Base-by-base conservation (phyloP, 2,888 invertebrate genomes). In the Chaetogeoica ovagalla region DNA sequence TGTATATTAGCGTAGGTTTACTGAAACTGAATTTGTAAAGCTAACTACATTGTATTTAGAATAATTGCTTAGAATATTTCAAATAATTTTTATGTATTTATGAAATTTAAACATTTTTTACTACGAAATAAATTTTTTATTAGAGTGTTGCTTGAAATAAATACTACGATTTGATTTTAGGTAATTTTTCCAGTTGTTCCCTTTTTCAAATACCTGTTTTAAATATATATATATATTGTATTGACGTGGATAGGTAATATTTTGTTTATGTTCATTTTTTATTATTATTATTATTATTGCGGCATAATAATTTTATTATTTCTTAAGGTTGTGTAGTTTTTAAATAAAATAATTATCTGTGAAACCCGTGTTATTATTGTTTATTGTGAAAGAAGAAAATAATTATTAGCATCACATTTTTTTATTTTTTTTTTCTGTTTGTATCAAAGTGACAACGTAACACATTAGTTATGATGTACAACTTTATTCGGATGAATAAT, bases 51-150 rank as follows among this genome's bases (percentile, higher is more conserved):
- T 55, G 63, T 63, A 55, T 63, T 63, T 48, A 48, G 37, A 63
- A 13, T 73, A 15, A 62, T 73, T 62, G n/a, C 5, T 37, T 63
- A 48, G 37, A 7, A 15, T 30, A 65, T 63, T 63, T 3, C 21
- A 55, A 74, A 65, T 74, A 65, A 63, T 74, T 73, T n/a, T 13
- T 73, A 52, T 63, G 63, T 73, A 73, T 63, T 52, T 73, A 21
- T 23, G 19, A 48, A n/a, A 23, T 60, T 48, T 48, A 60, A 62
- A 30, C 48, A 30, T 6, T 60, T 30, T 60, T 30, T 19, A 72
- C 19, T 17, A 23, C 15, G 17, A 72, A 43, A 21, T 59, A 71
- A 60, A 43, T 60, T 60, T 71, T 60, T 19, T 71, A 21, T 39
- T 21, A 43, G 39, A 71, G 15, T 48, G 66, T 21, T 66, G 43